phyloP scores from a whole-genome alignment of 2,888 invertebrate species.

The Pollenia angustigena region DNA sequence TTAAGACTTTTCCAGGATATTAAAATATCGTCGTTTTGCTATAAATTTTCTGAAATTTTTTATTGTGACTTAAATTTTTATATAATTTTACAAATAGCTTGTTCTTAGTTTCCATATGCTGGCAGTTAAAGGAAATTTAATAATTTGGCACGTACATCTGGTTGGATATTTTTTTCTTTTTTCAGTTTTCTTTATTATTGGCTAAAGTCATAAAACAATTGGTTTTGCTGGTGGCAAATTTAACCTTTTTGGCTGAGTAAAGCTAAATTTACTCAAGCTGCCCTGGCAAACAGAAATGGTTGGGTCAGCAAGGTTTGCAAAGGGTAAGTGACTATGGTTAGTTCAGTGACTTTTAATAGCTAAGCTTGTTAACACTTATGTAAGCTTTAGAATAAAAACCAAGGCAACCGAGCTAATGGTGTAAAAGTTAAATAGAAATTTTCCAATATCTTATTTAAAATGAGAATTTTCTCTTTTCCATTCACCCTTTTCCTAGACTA shows the following conservation, averaged over 20 bases:
- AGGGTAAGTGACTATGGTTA: constrained; percentile 40
- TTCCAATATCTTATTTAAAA: neutral
- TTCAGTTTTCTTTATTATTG: constrained; percentile 51
- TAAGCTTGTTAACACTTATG: constrained; percentile 49
- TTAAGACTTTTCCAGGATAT: too few relatives aligned
- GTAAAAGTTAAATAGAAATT: constrained; percentile 1
- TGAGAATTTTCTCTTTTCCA: neutral
- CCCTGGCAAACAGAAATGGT: too few relatives aligned
- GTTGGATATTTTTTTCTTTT: neutral
- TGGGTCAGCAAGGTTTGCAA: too few relatives aligned
- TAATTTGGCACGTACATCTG: constrained; percentile 66
- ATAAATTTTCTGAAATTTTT: neutral
- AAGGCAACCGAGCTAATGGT: neutral
- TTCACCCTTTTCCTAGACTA: neutral
- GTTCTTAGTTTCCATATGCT: constrained; percentile 48
- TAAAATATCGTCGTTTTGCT: too few relatives aligned
- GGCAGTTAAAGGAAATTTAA: constrained; percentile 52
- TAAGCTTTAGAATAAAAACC: neutral
- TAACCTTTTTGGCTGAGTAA: constrained; percentile 68
- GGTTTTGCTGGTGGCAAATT: constrained; percentile 62
- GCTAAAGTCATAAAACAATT: constrained; percentile 69
- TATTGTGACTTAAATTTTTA: neutral
- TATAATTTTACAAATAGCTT: neutral
- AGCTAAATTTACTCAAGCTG: too few relatives aligned
- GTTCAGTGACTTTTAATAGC: constrained; percentile 67